Evolutionary conservation across 2,888 invertebrate species (phyloP).

Genomic region (Tanytarsus gracilentus): DNA sequence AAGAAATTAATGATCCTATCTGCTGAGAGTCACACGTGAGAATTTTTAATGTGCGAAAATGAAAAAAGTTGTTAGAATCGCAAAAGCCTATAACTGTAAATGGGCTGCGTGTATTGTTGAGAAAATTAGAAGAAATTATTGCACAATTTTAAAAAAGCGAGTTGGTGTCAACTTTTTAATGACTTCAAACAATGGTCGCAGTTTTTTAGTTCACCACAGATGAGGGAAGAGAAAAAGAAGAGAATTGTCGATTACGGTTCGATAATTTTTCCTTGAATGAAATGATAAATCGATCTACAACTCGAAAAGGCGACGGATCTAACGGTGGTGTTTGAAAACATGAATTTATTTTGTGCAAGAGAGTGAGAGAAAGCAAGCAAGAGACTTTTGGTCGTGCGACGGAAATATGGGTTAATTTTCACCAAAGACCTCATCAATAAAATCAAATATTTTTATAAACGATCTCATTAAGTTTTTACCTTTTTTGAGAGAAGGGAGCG

Average conservation of each 20-base stretch:
- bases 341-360: background rate
- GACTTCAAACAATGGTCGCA: too few relatives aligned
- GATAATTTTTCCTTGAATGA: background rate
- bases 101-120: too few relatives aligned
- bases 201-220: background rate
- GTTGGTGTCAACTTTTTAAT: too few relatives aligned
- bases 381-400: background rate
- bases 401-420: slow-evolving; percentile 12
- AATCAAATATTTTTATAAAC: background rate
- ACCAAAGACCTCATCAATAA: background rate
- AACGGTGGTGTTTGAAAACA: slow-evolving; percentile 12
- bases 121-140: too few relatives aligned
- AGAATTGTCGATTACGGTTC: background rate
- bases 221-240: background rate
- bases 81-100: too few relatives aligned
- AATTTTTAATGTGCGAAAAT: too few relatives aligned
- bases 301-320: slow-evolving; percentile 3
- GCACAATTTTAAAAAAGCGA: too few relatives aligned
- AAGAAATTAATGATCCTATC: too few relatives aligned
- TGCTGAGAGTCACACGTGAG: too few relatives aligned
- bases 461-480: slow-evolving; percentile 9
- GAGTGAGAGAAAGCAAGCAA: background rate
- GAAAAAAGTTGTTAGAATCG: too few relatives aligned
- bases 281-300: slow-evolving; percentile 7
- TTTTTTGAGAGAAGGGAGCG: background rate